Evolutionary conservation across 2,888 invertebrate genomes (phyloP).

Genomic region (Dolomedes plantarius): DNA sequence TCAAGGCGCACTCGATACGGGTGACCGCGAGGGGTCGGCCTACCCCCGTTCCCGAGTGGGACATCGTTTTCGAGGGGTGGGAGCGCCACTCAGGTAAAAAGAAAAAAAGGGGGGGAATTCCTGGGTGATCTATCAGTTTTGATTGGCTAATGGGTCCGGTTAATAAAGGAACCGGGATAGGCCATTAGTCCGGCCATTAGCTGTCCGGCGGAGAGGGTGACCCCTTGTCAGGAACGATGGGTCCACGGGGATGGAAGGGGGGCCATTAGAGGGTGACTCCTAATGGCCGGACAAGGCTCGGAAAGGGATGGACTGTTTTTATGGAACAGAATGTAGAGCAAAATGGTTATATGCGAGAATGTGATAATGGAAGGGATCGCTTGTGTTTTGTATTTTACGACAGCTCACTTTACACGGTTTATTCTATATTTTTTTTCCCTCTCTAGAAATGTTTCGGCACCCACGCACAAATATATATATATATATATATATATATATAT

Average conservation of each 20-base stretch:
- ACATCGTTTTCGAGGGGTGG: background rate
- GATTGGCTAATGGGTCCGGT: conserved; percentile 57
- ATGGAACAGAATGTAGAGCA: background rate
- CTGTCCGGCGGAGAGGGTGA: conserved; percentile 42
- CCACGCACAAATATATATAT: too few relatives aligned
- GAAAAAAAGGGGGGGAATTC: background rate
- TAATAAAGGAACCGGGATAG: conserved; percentile 55
- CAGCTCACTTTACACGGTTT: too few relatives aligned
- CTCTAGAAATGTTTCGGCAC: too few relatives aligned
- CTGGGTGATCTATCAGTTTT: conserved; percentile 60
- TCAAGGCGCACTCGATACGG: too few relatives aligned
- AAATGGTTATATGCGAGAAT: conserved; percentile 1
- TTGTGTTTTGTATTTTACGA: too few relatives aligned
- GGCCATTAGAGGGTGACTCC: background rate
- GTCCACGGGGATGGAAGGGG: conserved; percentile 34
- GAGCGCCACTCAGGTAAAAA: background rate
- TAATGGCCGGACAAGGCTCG: conserved; percentile 18
- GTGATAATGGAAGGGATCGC: too few relatives aligned
- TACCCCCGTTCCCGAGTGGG: conserved; percentile 9
- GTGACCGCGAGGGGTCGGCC: background rate
- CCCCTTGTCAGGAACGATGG: conserved; percentile 52
- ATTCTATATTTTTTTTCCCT: too few relatives aligned
- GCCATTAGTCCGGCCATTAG: conserved; percentile 68
- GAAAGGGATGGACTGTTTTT: background rate
- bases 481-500: too few relatives aligned